Evolutionary conservation across 1,140 invertebrate genomes (phyloP).

Genomic region (Drosophila carrolli): DNA sequence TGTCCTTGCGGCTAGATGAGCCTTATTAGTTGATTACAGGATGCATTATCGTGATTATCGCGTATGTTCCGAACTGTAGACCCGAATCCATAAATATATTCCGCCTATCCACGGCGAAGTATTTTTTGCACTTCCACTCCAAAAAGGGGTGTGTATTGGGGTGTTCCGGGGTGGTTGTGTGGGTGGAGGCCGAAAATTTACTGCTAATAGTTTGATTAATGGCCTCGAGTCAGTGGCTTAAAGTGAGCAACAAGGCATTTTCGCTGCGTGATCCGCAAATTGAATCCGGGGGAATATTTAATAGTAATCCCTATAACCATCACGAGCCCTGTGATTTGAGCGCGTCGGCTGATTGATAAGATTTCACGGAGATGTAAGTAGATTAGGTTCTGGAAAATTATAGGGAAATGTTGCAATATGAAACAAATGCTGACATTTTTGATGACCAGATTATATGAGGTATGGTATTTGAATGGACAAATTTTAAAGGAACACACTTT

Average conservation of each 20-base stretch:
- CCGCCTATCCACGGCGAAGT: constrained; percentile 11
- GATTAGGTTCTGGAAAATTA: constrained; percentile 65
- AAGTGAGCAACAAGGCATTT: constrained; percentile 54
- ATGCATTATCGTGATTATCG: constrained; percentile 85
- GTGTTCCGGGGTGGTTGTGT: constrained; percentile 4
- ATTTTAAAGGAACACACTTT: constrained; percentile 2
- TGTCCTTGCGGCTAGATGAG: constrained; percentile 72
- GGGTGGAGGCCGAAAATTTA: constrained; percentile 54
- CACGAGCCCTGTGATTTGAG: constrained; percentile 37
- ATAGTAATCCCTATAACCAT: constrained; percentile 55
- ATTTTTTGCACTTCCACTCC: constrained; percentile 36
- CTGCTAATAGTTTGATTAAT: constrained; percentile 85
- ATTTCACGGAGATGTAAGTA: constrained; percentile 57
- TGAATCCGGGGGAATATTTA: constrained; percentile 41
- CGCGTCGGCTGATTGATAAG: constrained; percentile 64
- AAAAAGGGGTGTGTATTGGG: constrained; percentile 40
- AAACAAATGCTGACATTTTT: constrained; percentile 76
- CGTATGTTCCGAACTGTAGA: constrained; percentile 56
- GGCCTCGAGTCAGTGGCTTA: constrained; percentile 52
- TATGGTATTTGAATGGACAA: constrained; percentile 3
- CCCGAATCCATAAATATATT: constrained; percentile 65
- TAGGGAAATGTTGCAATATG: constrained; percentile 64
- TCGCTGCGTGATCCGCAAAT: constrained; percentile 20
- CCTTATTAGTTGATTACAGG: constrained; percentile 85
- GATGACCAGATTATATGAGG: background rate